Evolutionary conservation across 2,113 vertebrate genomes (phyloP), one percentile per base, ranked within the genome.

Genomic region (Cottus gobio): DNA sequence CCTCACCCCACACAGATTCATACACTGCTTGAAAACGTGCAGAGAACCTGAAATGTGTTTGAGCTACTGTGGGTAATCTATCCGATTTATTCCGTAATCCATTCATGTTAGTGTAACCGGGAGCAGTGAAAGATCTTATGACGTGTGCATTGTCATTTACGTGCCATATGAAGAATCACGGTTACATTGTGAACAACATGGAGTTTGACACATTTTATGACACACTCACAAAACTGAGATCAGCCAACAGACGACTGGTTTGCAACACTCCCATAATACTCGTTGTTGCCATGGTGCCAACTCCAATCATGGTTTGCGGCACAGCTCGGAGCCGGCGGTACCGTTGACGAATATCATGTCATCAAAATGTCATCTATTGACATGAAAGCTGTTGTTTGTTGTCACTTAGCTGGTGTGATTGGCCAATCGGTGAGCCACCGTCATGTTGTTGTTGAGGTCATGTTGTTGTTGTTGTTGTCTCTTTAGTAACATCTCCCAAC

Each of bases 301-400:
- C 50, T 64, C 52, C 64, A 80, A 71, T 72, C 61, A 72, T 52
- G 9, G 76, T 80, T 83, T 78, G 16, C 6, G 42, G 20, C 79
- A 26, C 58, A 67, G 75, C 56, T 20, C 28, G 85, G 48, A 64
- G 54, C 75, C 39, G 52, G 58, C 52, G 37, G 42, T 26, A 22
- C 42, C 26, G 7, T 70, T 22, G 42, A 70, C 70, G 69, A 85
- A 75, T 78, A 75, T 52, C 50, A 44, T 46, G 46, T 44, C 75
- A 61, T 75, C 67, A 77, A 69, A 75, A 48, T 67, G 68, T 48
- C 8, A 42, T 75, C 83, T 71, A 66, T 70, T 44, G 28, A 79
- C 46, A 69, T 69, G 31, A 42, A 64, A 57, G 71, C 64, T 86
- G 63, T 24, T 58, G 56, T 62, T 84, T 80, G 58, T 74, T n/a